phyloP scores from a whole-genome alignment of 2,113 vertebrate genomes.

The Thomomys bottae region DNA sequence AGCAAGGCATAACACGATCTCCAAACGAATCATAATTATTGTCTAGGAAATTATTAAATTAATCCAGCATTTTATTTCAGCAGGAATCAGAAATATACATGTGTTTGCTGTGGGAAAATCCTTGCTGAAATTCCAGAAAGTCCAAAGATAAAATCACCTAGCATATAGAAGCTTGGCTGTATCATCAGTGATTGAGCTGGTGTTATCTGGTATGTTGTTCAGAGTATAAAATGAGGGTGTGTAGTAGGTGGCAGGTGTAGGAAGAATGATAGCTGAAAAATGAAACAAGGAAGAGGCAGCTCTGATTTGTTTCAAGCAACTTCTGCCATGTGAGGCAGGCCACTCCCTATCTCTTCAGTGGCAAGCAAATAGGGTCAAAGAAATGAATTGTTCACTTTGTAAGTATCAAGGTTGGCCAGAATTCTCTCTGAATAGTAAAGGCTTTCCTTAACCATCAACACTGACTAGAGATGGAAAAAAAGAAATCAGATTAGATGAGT shows the following conservation, averaged over 20 bases:
- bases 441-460: not conserved
- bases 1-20: no score
- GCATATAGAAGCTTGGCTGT: not conserved
- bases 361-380: not conserved
- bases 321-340: not conserved
- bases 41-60: slow-evolving; percentile 10
- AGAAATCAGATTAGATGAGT: not conserved
- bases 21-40: not conserved
- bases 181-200: not conserved
- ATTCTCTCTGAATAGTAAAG: slow-evolving; percentile 1
- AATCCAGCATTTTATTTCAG: slow-evolving; percentile 34
- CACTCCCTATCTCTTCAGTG: not conserved
- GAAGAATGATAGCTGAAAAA: slow-evolving; percentile 47
- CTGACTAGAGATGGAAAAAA: not conserved
- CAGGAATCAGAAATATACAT: not conserved
- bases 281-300: slow-evolving; percentile 33
- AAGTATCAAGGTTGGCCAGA: not conserved
- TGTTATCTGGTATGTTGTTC: slow-evolving; percentile 9
- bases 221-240: slow-evolving; percentile 12
- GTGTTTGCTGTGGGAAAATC: slow-evolving; percentile 26
- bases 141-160: slow-evolving; percentile 42
- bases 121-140: slow-evolving; percentile 66
- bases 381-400: not conserved
- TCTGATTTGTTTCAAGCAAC: not conserved
- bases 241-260: not conserved